Conservation (phyloP, 2,113 vertebrate genomes). For the Dasypus novemcinctus region DNA sequence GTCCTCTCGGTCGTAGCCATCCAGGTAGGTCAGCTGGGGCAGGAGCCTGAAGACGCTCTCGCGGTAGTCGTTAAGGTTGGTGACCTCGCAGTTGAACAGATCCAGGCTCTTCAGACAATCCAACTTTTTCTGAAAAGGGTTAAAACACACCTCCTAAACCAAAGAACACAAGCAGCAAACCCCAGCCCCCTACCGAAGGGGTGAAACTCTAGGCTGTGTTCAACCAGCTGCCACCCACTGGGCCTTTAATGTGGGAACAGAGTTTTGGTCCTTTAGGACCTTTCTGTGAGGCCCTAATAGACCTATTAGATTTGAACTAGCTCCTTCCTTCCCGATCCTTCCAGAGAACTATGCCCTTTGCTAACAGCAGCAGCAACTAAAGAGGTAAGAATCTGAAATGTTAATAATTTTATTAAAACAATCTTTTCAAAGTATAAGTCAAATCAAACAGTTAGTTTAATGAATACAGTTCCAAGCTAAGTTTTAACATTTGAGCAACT, state of each 20-base stretch:
- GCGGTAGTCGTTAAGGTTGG: conserved; percentile 93
- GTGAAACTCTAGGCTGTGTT: conserved; percentile 39
- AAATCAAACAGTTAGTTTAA: not conserved
- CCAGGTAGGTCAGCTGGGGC: conserved; percentile 93
- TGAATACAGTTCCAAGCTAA: not conserved
- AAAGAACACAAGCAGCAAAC: conserved; percentile 35
- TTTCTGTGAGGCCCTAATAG: not conserved
- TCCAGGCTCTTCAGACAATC: conserved; percentile 94
- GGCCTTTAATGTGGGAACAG: not conserved
- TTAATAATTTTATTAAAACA: conserved; percentile 14
- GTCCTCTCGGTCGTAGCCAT: conserved; percentile 92
- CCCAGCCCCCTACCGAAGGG: conserved; percentile 13
- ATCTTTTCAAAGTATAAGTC: conserved; percentile 34
- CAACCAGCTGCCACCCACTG: not conserved
- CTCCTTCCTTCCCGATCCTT: not conserved
- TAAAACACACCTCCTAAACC: conserved; percentile 36
- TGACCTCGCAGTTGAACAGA: conserved; percentile 96
- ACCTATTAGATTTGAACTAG: not conserved
- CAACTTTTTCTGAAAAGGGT: conserved; percentile 90
- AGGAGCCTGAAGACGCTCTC: conserved; percentile 94
- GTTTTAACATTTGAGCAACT: not conserved
- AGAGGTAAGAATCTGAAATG: conserved; percentile 18
- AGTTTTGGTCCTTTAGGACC: not conserved
- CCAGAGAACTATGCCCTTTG: not conserved
- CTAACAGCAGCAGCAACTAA: not conserved